Percentiles rank a stretch among this genome's conserved stretches.
These are phyloP conservation scores for Chironomus tepperi DNA, from an alignment of 1,140 invertebrate species.

Conservation along the genomic window DNA sequence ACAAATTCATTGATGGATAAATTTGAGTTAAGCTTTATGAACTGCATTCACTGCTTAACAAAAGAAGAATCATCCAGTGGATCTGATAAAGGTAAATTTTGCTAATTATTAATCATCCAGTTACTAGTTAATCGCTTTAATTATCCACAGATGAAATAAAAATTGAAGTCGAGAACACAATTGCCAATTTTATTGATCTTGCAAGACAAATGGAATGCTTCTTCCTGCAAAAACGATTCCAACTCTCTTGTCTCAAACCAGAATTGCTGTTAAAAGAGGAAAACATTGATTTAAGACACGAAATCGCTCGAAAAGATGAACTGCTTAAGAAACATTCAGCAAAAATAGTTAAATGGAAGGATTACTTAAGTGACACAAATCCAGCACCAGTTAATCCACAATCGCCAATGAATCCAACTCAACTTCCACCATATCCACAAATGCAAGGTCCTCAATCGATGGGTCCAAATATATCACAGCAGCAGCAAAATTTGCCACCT, in stretches of 20 bases:
- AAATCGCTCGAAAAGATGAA: constrained; percentile 78
- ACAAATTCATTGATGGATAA: not conserved
- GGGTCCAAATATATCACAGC: not conserved
- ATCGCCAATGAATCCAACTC: constrained; percentile 31
- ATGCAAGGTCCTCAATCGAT: constrained; percentile 27
- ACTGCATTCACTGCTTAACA: not conserved
- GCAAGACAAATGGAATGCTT: constrained; percentile 89
- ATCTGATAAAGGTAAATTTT: constrained; percentile 13
- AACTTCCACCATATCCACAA: constrained; percentile 39
- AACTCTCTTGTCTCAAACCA: constrained; percentile 82
- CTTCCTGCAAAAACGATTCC: constrained; percentile 84
- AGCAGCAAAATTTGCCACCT: not conserved
- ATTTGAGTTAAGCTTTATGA: not conserved
- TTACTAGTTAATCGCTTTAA: not conserved
- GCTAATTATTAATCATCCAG: not conserved
- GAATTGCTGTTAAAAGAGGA: constrained; percentile 88
- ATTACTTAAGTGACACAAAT: constrained; percentile 59
- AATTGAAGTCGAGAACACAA: constrained; percentile 75
- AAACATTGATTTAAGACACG: constrained; percentile 71
- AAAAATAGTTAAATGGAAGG: constrained; percentile 83
- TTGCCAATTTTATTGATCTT: constrained; percentile 76
- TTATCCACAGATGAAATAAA: constrained; percentile 57
- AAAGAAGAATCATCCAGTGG: not conserved
- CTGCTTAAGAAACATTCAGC: constrained; percentile 82
- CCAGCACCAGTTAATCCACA: constrained; percentile 44